Base-by-base conservation (phyloP, 2,888 invertebrate genomes). In the Ormyrus labotus region DNA sequence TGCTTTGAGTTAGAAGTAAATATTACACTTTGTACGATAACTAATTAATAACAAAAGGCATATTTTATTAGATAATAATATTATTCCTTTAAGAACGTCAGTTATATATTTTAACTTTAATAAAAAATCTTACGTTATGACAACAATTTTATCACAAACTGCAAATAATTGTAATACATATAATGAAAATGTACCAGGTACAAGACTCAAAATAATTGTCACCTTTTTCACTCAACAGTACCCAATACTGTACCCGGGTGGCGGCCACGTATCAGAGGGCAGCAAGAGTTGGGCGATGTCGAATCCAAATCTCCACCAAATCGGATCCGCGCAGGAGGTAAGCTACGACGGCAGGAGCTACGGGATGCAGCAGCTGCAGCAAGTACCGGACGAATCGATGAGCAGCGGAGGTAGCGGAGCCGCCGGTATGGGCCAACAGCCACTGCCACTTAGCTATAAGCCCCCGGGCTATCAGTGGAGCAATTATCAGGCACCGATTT, bases 311-410 rank as follows among this genome's bases (percentile, higher is more conserved):
- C 63, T 55, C 5, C 74, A 70, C 9, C 70, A 70, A 7, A 10
- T 70, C n/a, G 19, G 58, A 3, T 13, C 6, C 1, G 61, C 19
- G 0, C 72, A 57, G 61, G 81, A 77, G 13, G 13, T 69, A 11
- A 58, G 9, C 13, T 78, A 78, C 63, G 6, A 8, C 6, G 57
- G 45, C 9, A 57, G 77, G 3, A 53, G 57, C 9, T 71, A 75
- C 58, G 50, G 34, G 5, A 8, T 50, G 34, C 77, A 75, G 58
- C 72, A 91, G 85, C 92, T 91, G 86, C 92, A 92, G 83, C 92
- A 91, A 87, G 89, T 90, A 76, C 90, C 68, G 71, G 78, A 78
- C 65, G 84, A 72, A 78, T 53, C 64, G 11, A 8, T 51, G 4
- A 34, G 34, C 34, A 34, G 34, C 34, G 34, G 34, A 34, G 34